These are phyloP conservation scores for Chromobotia macracanthus DNA, from an alignment of 2,797 vertebrate species.

Conservation along the genomic window DNA sequence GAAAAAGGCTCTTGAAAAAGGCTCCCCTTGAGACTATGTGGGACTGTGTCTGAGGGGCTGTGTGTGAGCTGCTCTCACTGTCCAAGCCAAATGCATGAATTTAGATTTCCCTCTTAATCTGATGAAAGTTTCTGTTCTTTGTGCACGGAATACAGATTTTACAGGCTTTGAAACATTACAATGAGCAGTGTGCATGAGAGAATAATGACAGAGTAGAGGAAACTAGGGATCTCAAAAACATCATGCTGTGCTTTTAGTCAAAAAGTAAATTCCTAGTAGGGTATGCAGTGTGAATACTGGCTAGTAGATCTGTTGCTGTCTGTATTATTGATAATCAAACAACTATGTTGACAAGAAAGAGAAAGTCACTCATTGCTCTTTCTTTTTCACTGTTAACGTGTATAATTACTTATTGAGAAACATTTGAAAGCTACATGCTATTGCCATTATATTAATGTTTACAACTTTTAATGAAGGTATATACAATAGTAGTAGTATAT, in stretches of 20 bases:
- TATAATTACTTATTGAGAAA: too few species aligned
- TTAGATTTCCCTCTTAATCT: background rate
- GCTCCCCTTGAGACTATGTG: too few species aligned
- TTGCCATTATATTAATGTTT: too few species aligned
- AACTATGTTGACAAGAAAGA: background rate
- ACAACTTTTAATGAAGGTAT: too few species aligned
- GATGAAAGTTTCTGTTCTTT: background rate
- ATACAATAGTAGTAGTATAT: background rate
- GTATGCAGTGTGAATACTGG: too few species aligned
- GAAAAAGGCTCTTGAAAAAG: background rate
- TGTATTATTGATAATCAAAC: too few species aligned
- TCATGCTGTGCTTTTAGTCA: too few species aligned
- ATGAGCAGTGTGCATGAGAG: background rate
- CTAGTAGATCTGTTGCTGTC: too few species aligned
- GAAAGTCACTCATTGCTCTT: background rate
- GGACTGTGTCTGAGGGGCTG: background rate
- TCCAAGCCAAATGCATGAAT: conserved; percentile 9
- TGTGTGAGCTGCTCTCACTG: background rate
- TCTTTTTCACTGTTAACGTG: background rate
- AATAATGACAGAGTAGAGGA: background rate
- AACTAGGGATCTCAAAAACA: background rate
- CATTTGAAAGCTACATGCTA: too few species aligned
- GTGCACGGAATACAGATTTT: background rate
- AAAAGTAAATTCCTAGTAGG: too few species aligned
- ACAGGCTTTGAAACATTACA: conserved; percentile 9